These are phyloP conservation scores for Forbesichthys agassizii DNA, from an alignment of 2,113 vertebrate species.

Conservation along the genomic window DNA sequence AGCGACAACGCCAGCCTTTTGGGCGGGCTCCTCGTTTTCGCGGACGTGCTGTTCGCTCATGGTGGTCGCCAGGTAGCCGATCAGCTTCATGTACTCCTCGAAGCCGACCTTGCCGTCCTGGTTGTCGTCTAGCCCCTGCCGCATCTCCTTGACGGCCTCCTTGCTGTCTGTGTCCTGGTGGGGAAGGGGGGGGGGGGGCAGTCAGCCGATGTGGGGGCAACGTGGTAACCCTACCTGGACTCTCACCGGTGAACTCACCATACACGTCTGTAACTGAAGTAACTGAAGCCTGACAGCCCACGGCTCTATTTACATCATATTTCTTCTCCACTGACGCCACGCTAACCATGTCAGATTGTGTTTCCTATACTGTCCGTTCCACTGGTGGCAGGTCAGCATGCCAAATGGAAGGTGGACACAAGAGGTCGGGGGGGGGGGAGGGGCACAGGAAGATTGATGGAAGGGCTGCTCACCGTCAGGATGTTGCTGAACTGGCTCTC, in stretches of 20 bases:
- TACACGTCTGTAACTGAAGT: slow-evolving; percentile 2
- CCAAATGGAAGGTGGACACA: neutral
- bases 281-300: slow-evolving; percentile 25
- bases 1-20: slow-evolving; percentile 34
- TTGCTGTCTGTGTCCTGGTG: slow-evolving; percentile 70
- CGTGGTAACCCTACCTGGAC: slow-evolving; percentile 32
- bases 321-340: slow-evolving; percentile 14
- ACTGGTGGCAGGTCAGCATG: slow-evolving; percentile 4
- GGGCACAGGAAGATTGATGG: slow-evolving; percentile 30
- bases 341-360: slow-evolving; percentile 39
- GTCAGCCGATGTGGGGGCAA: slow-evolving; percentile 19
- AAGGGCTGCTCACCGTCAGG: slow-evolving; percentile 69
- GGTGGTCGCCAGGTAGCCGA: slow-evolving; percentile 70
- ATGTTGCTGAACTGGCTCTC: slow-evolving; percentile 75
- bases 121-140: slow-evolving; percentile 67
- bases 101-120: slow-evolving; percentile 76
- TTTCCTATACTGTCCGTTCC: slow-evolving; percentile 18
- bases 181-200: slow-evolving; percentile 11
- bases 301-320: slow-evolving; percentile 30
- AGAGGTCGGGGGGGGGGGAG: neutral
- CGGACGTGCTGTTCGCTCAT: slow-evolving; percentile 62
- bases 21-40: slow-evolving; percentile 35
- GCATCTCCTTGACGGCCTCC: slow-evolving; percentile 71
- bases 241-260: slow-evolving; percentile 30
- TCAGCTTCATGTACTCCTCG: slow-evolving; percentile 76